These are phyloP conservation scores for Pentamera pediparva DNA, from an alignment of 53 echinoderm and acorn worm species.

Conservation along the genomic window DNA sequence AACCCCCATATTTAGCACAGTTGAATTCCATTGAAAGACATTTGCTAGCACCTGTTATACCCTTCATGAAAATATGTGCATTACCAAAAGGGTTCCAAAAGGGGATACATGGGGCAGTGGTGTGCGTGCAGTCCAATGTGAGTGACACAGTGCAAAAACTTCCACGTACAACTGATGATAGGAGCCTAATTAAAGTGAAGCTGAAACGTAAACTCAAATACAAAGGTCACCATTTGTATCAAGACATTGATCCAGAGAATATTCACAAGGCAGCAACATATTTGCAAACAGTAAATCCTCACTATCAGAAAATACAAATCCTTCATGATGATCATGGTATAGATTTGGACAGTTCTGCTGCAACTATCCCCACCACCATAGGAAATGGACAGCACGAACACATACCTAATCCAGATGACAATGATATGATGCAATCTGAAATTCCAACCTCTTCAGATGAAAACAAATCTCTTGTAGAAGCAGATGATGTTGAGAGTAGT, in stretches of 20 bases:
- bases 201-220: slow-evolving; percentile 15
- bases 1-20: slow-evolving; percentile 14
- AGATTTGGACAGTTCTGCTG: background rate
- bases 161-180: slow-evolving; percentile 28
- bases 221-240: slow-evolving; percentile 12
- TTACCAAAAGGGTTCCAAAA: slow-evolving; percentile 47
- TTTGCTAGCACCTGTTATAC: slow-evolving; percentile 47
- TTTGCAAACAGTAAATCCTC: background rate
- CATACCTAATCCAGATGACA: no score
- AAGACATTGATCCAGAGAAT: background rate
- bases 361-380: background rate
- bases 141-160: slow-evolving; percentile 7
- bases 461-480: no score
- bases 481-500: no score
- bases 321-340: no score
- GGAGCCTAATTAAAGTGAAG: slow-evolving; percentile 39
- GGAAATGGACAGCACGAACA: background rate
- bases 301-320: background rate
- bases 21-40: slow-evolving; percentile 35
- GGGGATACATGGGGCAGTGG: slow-evolving; percentile 49
- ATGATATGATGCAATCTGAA: no score
- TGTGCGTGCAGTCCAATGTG: slow-evolving; percentile 44
- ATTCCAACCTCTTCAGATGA: no score
- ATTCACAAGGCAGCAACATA: background rate
- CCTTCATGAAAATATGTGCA: slow-evolving; percentile 49